phyloP scores from a whole-genome alignment of 2,888 invertebrate species.

The Diadegma fenestrale region DNA sequence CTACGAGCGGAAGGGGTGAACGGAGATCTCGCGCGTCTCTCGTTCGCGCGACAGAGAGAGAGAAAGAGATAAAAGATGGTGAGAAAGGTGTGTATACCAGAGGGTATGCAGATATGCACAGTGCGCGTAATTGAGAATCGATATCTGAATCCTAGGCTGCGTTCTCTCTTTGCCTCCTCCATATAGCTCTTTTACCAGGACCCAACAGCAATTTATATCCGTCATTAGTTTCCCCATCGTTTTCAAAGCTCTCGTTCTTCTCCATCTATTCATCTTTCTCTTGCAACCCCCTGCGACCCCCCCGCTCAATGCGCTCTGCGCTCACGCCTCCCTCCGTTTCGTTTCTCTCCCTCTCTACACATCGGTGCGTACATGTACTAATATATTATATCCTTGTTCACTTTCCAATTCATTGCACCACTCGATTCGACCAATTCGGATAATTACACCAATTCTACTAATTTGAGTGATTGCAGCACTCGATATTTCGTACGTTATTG shows the following conservation, averaged over 20 bases:
- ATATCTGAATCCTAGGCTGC: slow-evolving; percentile 63
- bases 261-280: slow-evolving; percentile 37
- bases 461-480: slow-evolving; percentile 49
- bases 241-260: slow-evolving; percentile 36
- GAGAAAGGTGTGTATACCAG: slow-evolving; percentile 54
- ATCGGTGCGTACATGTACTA: not conserved
- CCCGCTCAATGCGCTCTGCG: no score
- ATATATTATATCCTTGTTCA: slow-evolving; percentile 44
- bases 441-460: slow-evolving; percentile 51
- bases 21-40: slow-evolving; percentile 24
- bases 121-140: slow-evolving; percentile 68
- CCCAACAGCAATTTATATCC: slow-evolving; percentile 65
- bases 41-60: slow-evolving; percentile 45
- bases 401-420: slow-evolving; percentile 60
- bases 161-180: not conserved
- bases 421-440: slow-evolving; percentile 59
- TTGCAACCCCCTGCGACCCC: not conserved
- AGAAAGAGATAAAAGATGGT: slow-evolving; percentile 53
- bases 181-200: slow-evolving; percentile 35
- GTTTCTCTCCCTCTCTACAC: not conserved
- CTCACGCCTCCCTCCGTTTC: not conserved
- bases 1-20: not conserved
- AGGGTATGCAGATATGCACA: slow-evolving; percentile 60
- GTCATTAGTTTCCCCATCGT: slow-evolving; percentile 65
- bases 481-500: slow-evolving; percentile 50